Evolutionary conservation across 2,888 invertebrate species (phyloP), one percentile per base, ranked within the genome.

Genomic region (Diarsia mendica): DNA sequence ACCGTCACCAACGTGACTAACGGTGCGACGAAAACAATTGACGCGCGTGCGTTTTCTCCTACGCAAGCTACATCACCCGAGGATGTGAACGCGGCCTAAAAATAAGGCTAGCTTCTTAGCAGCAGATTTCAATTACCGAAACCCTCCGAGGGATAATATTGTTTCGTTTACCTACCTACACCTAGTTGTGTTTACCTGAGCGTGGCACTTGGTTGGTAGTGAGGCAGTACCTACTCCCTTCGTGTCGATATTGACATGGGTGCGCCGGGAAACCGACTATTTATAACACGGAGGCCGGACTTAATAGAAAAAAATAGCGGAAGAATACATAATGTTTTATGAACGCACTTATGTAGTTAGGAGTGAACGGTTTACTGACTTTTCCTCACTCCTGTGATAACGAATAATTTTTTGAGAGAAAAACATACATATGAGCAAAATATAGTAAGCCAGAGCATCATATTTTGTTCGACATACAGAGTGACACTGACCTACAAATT

Each of bases 221-320:
- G 73, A 81, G 68, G 71, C 69, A 65, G 49, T 75, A 79, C 80
- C 87, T 83, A 63, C 51, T 76, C 79, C 81, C 87, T 84, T 80
- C 83, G 81, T 75, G 87, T 90, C 90, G 83, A 82, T 92, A 90
- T 92, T 91, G 92, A 91, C 90, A 87, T 77, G 90, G 91, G 91
- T 90, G 88, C 76, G 88, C 86, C 84, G 55, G 86, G 75, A 84
- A 88, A 86, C 81, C 80, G 82, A 82, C 86, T 88, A 88, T 91
- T 89, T 90, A 91, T 89, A 89, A 87, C 77, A 75, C 74, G 46
- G 51, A 72, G 74, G 72, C 55, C 68, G 61, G 58, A 67, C 72
- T 73, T 73, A 75, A 88, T 84, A 84, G 88, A 85, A 86, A 83
- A 81, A 81, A 76, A 75, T 85, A 79, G 71, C 79, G 55, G 67